phyloP scores from a whole-genome alignment of 2,797 vertebrate species.

The Naso thynnoides region DNA sequence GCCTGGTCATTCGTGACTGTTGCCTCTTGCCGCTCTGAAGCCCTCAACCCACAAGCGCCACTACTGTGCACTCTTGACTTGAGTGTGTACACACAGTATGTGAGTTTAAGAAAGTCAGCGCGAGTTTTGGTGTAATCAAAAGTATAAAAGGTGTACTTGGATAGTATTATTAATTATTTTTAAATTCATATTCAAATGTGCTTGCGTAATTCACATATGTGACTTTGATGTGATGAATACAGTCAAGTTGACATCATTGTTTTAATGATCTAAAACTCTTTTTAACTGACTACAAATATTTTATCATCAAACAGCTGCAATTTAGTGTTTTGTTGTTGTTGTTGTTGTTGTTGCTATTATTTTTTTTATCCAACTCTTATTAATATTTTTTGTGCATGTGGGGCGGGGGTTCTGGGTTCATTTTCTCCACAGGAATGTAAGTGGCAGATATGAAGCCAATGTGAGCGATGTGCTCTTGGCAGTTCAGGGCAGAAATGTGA shows the following conservation, averaged over 20 bases:
- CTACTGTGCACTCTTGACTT: conserved; percentile 55
- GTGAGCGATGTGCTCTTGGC: conserved; percentile 72
- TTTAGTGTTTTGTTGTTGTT: neutral
- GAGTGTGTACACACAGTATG: conserved; percentile 22
- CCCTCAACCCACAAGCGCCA: conserved; percentile 41
- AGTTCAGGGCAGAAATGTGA: conserved; percentile 72
- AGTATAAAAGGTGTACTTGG: neutral
- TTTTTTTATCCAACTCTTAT: conserved; percentile 55
- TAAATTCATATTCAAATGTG: too few species aligned
- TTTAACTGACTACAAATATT: too few species aligned
- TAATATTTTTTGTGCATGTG: conserved; percentile 39
- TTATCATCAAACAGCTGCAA: too few species aligned
- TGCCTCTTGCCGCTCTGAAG: conserved; percentile 58
- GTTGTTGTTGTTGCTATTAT: neutral
- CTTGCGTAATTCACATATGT: neutral
- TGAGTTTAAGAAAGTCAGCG: neutral
- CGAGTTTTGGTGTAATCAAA: neutral
- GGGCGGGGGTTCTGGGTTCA: conserved; percentile 39
- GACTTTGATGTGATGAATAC: conserved; percentile 19
- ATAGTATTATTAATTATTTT: conserved; percentile 4
- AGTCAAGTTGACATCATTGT: conserved; percentile 16
- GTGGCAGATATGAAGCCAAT: conserved; percentile 70
- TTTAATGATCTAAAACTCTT: conserved; percentile 2
- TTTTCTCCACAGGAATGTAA: conserved; percentile 72
- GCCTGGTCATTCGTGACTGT: conserved; percentile 77